Conservation (phyloP, 1,140 invertebrate genomes). For the Hyles euphorbiae region DNA sequence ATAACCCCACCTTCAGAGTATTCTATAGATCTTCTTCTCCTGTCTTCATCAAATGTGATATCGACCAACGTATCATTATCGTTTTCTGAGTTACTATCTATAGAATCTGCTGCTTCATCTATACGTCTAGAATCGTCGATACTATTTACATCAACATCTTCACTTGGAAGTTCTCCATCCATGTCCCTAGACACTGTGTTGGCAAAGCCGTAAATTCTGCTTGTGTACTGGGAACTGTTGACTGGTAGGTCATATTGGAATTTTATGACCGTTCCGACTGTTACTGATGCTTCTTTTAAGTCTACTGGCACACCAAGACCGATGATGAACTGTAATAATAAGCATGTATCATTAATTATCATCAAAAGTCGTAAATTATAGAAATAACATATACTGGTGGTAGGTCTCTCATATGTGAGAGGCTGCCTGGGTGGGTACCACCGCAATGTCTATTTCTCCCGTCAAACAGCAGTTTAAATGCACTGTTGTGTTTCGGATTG, state of each 20-base stretch:
- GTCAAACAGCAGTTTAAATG: too few species aligned
- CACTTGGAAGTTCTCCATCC: conserved; percentile 32
- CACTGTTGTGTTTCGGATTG: too few species aligned
- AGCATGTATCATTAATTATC: not conserved
- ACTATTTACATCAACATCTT: conserved; percentile 26
- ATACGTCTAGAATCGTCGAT: conserved; percentile 28
- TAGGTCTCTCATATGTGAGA: too few species aligned
- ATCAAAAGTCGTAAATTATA: too few species aligned
- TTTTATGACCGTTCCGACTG: conserved; percentile 80
- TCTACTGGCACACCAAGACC: conserved; percentile 81
- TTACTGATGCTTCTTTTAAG: conserved; percentile 77
- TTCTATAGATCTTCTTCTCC: conserved; percentile 45
- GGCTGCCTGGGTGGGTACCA: too few species aligned
- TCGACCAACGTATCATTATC: conserved; percentile 61
- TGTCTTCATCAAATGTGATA: conserved; percentile 53
- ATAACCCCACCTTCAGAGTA: conserved; percentile 57
- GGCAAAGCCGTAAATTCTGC: conserved; percentile 75
- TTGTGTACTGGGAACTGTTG: conserved; percentile 78
- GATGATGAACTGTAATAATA: conserved; percentile 76
- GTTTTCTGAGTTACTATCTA: conserved; percentile 18
- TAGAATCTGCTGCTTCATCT: conserved; percentile 21
- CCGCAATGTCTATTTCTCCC: too few species aligned
- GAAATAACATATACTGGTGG: too few species aligned
- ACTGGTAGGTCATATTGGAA: conserved; percentile 77
- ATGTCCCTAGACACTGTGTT: conserved; percentile 60